These are phyloP conservation scores for Galleria mellonella DNA, from an alignment of 1,140 invertebrate genomes.

Conservation along the genomic window DNA sequence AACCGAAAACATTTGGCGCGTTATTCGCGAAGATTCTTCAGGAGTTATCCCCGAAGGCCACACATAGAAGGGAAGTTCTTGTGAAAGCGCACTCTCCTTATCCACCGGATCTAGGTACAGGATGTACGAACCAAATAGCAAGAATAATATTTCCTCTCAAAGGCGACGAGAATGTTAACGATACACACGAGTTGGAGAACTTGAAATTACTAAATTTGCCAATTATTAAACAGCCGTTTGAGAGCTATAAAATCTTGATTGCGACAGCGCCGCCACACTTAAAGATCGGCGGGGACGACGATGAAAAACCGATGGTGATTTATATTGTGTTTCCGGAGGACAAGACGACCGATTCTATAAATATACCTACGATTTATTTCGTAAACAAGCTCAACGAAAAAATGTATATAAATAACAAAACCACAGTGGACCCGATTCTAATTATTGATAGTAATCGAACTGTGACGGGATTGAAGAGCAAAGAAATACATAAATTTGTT, in stretches of 20 bases:
- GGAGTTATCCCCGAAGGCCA: slow-evolving; percentile 12
- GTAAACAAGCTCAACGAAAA: slow-evolving; percentile 22
- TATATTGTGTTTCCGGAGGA: slow-evolving; percentile 50
- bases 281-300: slow-evolving; percentile 22
- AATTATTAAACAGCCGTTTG: slow-evolving; percentile 26
- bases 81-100: slow-evolving; percentile 20
- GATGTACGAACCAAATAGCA: slow-evolving; percentile 36
- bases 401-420: slow-evolving; percentile 14
- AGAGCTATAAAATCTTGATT: slow-evolving; percentile 45
- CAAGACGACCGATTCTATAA: slow-evolving; percentile 6
- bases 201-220: slow-evolving; percentile 36
- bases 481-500: slow-evolving; percentile 40
- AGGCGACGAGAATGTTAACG: slow-evolving; percentile 6
- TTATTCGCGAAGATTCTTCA: slow-evolving; percentile 40
- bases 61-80: slow-evolving; percentile 7
- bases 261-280: slow-evolving; percentile 40
- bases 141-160: slow-evolving; percentile 26
- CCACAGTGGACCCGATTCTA: slow-evolving; percentile 30
- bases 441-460: slow-evolving; percentile 50
- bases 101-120: slow-evolving; percentile 15
- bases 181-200: slow-evolving; percentile 3
- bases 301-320: slow-evolving; percentile 27
- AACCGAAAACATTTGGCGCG: slow-evolving; percentile 23
- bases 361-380: slow-evolving; percentile 47
- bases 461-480: slow-evolving; percentile 46